Conservation (phyloP, 2,797 vertebrate genomes). For the Clamator glandarius region DNA sequence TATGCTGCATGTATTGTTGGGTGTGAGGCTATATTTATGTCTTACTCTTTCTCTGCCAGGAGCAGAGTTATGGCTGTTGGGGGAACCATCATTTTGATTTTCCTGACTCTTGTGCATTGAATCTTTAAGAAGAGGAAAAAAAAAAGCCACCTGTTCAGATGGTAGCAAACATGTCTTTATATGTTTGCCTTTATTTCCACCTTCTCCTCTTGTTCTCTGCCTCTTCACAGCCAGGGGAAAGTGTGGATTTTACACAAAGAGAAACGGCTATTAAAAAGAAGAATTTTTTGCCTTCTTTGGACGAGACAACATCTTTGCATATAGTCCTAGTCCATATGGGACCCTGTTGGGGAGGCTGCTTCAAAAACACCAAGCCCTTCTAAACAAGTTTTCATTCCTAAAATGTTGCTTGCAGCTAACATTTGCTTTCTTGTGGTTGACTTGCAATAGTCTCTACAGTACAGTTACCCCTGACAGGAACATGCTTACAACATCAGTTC, state of each 20-base stretch:
- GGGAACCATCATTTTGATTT: slow-evolving; percentile 55
- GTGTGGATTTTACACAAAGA: not conserved
- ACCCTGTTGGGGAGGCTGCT: not conserved
- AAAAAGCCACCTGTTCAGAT: not conserved
- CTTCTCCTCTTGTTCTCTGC: not conserved
- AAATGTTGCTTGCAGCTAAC: not conserved
- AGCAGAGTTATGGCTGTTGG: slow-evolving; percentile 48
- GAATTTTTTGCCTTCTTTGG: not conserved
- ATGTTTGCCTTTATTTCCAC: not conserved
- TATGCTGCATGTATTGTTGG: slow-evolving; percentile 14
- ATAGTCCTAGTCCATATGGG: rapidly evolving
- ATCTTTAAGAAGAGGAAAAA: slow-evolving; percentile 1
- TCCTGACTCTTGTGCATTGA: slow-evolving; percentile 26
- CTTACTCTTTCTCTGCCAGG: slow-evolving; percentile 36
- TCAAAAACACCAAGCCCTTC: not conserved
- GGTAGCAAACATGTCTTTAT: not conserved
- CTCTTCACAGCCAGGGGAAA: not conserved
- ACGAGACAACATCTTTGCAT: not conserved
- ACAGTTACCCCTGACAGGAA: not conserved
- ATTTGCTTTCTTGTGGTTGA: not conserved
- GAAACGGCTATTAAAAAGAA: not conserved
- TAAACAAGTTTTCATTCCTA: not conserved
- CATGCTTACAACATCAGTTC: not conserved
- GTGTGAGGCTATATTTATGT: slow-evolving; percentile 52
- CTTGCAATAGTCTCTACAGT: not conserved